A percentile compares a stretch with the other conserved stretches of the same genome.
phyloP scores from a whole-genome alignment of 2,113 vertebrate species.

The Zosterops japonicus region DNA sequence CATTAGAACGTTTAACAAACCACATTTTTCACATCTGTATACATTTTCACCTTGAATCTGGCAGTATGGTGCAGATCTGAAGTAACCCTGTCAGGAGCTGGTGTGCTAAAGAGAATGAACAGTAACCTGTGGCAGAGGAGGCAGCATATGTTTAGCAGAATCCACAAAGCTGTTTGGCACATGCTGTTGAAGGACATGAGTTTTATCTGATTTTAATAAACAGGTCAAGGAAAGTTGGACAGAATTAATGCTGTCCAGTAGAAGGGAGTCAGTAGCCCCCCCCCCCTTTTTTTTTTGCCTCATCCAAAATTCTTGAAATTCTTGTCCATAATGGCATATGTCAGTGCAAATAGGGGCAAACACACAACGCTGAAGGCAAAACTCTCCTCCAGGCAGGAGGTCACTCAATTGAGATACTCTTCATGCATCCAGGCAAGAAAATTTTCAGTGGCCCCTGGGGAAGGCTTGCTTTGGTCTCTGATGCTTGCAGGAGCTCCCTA shows the following conservation, averaged over 20 bases:
- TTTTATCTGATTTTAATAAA: not conserved
- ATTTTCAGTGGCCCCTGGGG: not conserved
- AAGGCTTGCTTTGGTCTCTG: not conserved
- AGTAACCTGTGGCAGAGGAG: not conserved
- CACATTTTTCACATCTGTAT: not conserved
- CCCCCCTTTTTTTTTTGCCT: not conserved
- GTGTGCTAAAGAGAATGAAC: not conserved
- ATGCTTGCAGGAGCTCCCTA: rapidly evolving
- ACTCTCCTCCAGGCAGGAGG: not conserved
- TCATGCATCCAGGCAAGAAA: not conserved
- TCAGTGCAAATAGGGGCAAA: not conserved
- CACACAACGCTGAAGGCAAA: not conserved
- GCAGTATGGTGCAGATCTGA: not conserved
- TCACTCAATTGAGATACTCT: not conserved
- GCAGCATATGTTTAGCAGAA: not conserved
- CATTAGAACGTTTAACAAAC: not conserved
- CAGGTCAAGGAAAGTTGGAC: not conserved
- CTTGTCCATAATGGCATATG: not conserved
- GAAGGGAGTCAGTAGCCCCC: not conserved
- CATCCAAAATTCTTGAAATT: not conserved
- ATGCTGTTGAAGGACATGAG: not conserved
- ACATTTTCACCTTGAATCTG: not conserved
- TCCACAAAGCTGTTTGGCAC: not conserved
- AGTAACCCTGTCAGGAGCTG: not conserved
- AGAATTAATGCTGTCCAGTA: not conserved